These are phyloP conservation scores for Notospermus geniculatus DNA, from an alignment of 1,140 invertebrate genomes.

Conservation along the genomic window DNA sequence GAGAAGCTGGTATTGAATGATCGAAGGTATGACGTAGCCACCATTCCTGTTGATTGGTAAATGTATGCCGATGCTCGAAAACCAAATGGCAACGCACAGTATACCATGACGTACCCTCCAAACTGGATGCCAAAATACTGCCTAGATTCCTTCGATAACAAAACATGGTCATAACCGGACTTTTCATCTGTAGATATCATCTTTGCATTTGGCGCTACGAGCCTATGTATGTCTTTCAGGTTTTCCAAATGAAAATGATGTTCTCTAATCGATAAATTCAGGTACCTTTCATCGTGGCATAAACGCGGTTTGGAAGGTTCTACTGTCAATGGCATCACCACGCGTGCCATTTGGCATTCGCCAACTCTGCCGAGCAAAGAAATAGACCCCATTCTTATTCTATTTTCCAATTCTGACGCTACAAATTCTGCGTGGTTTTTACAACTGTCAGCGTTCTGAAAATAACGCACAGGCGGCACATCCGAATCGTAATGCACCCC, in stretches of 20 bases:
- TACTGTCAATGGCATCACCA: no score
- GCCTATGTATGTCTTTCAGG: no score
- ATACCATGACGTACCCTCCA: background rate
- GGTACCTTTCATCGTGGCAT: background rate
- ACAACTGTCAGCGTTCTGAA: conserved; percentile 17
- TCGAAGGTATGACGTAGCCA: no score
- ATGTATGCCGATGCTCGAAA: background rate
- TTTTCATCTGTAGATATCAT: conserved; percentile 15
- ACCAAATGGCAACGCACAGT: conserved; percentile 12
- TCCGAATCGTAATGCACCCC: conserved; percentile 18
- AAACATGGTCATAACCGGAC: no score
- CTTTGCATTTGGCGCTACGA: background rate
- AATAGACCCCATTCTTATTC: background rate
- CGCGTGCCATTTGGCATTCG: background rate
- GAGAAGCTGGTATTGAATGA: no score
- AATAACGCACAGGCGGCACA: conserved; percentile 14
- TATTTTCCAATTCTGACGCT: conserved; percentile 4
- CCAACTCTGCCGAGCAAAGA: background rate
- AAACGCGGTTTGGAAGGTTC: no score
- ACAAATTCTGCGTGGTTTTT: conserved; percentile 19
- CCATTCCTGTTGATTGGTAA: background rate
- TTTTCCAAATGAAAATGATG: conserved; percentile 17
- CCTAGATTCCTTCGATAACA: no score
- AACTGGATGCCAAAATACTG: background rate
- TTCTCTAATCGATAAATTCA: conserved; percentile 13